Evolutionary conservation across 1,140 invertebrate genomes (phyloP).

Genomic region (Proctacanthus coquilletti): DNA sequence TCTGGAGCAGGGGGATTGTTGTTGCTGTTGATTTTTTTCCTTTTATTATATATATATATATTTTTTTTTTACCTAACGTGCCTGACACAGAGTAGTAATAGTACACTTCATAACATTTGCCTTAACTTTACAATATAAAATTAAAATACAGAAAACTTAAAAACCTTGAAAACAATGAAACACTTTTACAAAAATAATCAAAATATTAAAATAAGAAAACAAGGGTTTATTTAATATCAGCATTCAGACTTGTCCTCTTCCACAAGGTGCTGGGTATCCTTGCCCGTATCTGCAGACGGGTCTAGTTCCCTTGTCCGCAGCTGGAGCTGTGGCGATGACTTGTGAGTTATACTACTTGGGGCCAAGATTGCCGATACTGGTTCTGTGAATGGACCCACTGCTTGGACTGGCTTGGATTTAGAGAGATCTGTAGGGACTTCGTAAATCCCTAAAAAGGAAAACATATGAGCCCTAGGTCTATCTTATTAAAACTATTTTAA

Average conservation of each 20-base stretch:
- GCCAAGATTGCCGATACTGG: slow-evolving; percentile 54
- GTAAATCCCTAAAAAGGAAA: slow-evolving; percentile 42
- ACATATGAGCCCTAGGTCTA: background rate
- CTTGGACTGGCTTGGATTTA: slow-evolving; percentile 37
- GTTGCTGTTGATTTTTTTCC: background rate
- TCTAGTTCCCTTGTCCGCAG: slow-evolving; percentile 63
- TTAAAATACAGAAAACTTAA: background rate
- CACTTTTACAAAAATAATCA: no score
- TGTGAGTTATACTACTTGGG: slow-evolving; percentile 64
- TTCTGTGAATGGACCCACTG: slow-evolving; percentile 32
- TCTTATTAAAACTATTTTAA: slow-evolving; percentile 6
- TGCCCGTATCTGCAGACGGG: slow-evolving; percentile 73
- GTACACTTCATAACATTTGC: background rate
- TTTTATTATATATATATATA: background rate
- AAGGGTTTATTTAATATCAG: slow-evolving; percentile 23
- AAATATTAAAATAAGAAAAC: background rate
- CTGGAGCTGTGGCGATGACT: slow-evolving; percentile 54
- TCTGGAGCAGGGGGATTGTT: no score
- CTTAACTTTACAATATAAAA: background rate
- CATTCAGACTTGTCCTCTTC: slow-evolving; percentile 54
- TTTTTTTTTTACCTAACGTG: background rate
- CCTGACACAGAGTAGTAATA: background rate
- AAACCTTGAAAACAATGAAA: background rate
- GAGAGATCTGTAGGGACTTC: slow-evolving; percentile 58
- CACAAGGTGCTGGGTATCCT: slow-evolving; percentile 79